phyloP scores from a whole-genome alignment of 1,140 invertebrate species.

The Pseudomyrmex sp. region DNA sequence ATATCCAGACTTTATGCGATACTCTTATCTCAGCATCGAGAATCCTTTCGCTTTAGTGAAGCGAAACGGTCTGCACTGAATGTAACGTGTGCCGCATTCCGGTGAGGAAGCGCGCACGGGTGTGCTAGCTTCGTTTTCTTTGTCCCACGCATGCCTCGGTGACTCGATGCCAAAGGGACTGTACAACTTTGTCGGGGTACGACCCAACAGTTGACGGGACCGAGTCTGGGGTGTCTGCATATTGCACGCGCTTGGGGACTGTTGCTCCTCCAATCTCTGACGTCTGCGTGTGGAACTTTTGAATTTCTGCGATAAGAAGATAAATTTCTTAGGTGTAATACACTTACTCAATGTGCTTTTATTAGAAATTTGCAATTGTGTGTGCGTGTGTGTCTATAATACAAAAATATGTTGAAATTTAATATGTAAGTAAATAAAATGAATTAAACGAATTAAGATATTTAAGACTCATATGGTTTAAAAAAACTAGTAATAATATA shows the following conservation, averaged over 20 bases:
- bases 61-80: slow-evolving; percentile 74
- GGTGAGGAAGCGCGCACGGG: slow-evolving; percentile 44
- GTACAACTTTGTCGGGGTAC: slow-evolving; percentile 88
- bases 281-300: slow-evolving; percentile 86
- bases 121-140: slow-evolving; percentile 74
- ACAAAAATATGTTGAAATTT: no score
- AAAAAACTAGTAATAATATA: no score
- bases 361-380: no score
- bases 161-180: slow-evolving; percentile 88
- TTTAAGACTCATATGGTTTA: no score
- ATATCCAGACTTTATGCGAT: not conserved
- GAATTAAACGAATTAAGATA: no score
- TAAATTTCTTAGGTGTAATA: not conserved
- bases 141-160: slow-evolving; percentile 82
- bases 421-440: no score
- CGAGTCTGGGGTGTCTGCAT: slow-evolving; percentile 84
- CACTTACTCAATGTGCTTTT: not conserved
- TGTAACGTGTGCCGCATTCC: slow-evolving; percentile 49
- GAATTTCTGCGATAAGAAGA: slow-evolving; percentile 82
- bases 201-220: slow-evolving; percentile 85
- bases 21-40: slow-evolving; percentile 77
- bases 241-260: slow-evolving; percentile 78
- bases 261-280: slow-evolving; percentile 86
- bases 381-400: no score
- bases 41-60: slow-evolving; percentile 78